These are phyloP conservation scores for Chloroceryle amazona DNA, from an alignment of 2,797 vertebrate species.

Conservation along the genomic window DNA sequence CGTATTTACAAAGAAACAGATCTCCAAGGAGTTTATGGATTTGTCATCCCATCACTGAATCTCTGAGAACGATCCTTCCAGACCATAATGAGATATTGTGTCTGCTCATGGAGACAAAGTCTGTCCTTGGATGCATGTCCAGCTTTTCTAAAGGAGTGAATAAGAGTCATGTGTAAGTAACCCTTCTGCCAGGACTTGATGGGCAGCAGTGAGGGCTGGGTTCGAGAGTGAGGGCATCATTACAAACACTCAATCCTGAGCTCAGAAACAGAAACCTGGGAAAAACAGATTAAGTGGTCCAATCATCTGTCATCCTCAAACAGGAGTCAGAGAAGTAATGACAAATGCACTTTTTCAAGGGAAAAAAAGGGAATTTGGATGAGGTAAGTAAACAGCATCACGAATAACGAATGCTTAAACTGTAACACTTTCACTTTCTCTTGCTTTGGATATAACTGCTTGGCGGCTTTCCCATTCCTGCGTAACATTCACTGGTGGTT, in stretches of 20 bases:
- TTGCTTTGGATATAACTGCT: background rate
- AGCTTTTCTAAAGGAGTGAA: background rate
- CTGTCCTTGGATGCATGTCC: background rate
- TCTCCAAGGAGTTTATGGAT: background rate
- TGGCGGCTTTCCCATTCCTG: background rate
- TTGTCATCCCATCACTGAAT: background rate
- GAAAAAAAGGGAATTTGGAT: background rate
- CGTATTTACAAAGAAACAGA: slow-evolving; percentile 37
- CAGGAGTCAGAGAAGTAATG: background rate
- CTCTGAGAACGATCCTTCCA: background rate
- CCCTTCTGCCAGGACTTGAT: background rate
- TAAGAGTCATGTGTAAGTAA: background rate
- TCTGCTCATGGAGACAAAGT: background rate
- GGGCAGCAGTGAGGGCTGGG: background rate
- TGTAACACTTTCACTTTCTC: background rate
- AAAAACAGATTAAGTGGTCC: background rate
- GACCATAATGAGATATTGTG: background rate
- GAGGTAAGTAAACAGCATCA: background rate
- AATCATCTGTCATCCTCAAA: background rate
- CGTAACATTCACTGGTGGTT: background rate
- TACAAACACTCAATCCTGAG: background rate
- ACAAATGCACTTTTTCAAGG: background rate
- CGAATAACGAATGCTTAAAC: background rate
- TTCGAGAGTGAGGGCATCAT: background rate
- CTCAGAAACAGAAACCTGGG: background rate